Percentiles rank a stretch among this genome's conserved stretches.
Evolutionary conservation across 2,113 vertebrate genomes (phyloP).

Genomic region (Pyrgilauda ruficollis): DNA sequence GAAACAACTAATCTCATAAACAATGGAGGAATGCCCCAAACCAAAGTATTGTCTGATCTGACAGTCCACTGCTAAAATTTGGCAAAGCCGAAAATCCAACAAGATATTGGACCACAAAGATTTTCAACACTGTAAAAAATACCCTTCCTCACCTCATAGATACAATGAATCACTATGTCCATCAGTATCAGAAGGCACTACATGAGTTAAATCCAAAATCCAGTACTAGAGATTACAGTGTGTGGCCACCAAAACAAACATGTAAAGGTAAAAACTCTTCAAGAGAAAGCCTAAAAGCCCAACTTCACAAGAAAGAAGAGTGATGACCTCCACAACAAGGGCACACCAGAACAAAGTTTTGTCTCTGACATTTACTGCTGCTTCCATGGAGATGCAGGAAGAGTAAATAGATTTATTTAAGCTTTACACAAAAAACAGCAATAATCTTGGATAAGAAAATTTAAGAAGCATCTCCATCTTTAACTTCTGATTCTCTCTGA

Average conservation of each 20-base stretch:
- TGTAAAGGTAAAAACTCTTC: not conserved
- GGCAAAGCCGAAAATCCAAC: not conserved
- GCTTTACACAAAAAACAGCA: not conserved
- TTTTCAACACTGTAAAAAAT: not conserved
- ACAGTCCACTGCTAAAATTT: not conserved
- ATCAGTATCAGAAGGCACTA: not conserved
- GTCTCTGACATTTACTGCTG: not conserved
- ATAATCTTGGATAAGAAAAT: not conserved
- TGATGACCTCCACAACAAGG: not conserved
- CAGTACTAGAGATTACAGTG: not conserved
- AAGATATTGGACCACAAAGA: not conserved
- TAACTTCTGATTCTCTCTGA: not conserved
- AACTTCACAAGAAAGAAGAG: not conserved
- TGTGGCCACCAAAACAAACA: not conserved
- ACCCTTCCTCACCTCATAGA: not conserved
- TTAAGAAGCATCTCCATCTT: not conserved
- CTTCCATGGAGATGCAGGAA: not conserved
- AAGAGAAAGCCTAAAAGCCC: not conserved
- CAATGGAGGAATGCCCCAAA: not conserved
- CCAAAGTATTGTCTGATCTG: not conserved
- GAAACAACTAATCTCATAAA: not conserved
- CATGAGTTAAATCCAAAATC: not conserved
- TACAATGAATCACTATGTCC: not conserved
- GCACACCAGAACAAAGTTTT: not conserved
- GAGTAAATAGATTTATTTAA: not conserved